phyloP scores from a whole-genome alignment of 2,888 invertebrate genomes.

The Trichopria drosophilae region DNA sequence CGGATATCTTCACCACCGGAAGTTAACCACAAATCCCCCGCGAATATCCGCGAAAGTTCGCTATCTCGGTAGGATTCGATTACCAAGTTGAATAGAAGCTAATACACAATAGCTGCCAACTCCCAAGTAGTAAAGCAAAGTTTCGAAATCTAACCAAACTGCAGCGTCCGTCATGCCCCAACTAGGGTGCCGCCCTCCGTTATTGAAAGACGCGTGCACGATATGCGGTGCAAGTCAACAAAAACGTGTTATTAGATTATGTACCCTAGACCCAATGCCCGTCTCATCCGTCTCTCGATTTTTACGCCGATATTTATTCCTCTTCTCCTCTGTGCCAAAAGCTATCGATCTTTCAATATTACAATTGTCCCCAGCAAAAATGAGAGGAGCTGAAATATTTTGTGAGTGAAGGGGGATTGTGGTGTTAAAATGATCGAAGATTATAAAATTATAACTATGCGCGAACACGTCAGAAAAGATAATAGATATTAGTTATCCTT shows the following conservation, averaged over 20 bases:
- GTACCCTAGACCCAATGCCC: conserved; percentile 36
- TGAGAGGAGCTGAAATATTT: no score
- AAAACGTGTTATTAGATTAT: conserved; percentile 58
- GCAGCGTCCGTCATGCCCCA: conserved; percentile 34
- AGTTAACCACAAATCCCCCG: conserved; percentile 56
- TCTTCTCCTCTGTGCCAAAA: conserved; percentile 1
- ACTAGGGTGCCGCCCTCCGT: conserved; percentile 40
- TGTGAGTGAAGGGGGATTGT: no score
- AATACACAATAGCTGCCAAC: conserved; percentile 54
- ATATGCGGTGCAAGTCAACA: conserved; percentile 43
- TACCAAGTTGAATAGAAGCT: conserved; percentile 58
- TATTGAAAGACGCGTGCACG: conserved; percentile 49
- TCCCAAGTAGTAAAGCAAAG: conserved; percentile 24
- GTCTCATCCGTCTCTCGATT: conserved; percentile 23
- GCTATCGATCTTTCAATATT: conserved; percentile 37
- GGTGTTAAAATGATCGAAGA: no score
- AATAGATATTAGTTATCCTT: no score
- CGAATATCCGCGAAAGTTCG: conserved; percentile 40
- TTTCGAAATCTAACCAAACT: conserved; percentile 41
- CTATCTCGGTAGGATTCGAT: conserved; percentile 43
- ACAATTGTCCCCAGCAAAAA: conserved; percentile 22
- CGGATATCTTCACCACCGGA: conserved; percentile 38
- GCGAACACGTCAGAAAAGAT: no score
- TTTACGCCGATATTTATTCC: conserved; percentile 1
- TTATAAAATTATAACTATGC: no score